These are phyloP conservation scores for Andrena bicolor DNA, from an alignment of 2,888 invertebrate species.

Conservation along the genomic window DNA sequence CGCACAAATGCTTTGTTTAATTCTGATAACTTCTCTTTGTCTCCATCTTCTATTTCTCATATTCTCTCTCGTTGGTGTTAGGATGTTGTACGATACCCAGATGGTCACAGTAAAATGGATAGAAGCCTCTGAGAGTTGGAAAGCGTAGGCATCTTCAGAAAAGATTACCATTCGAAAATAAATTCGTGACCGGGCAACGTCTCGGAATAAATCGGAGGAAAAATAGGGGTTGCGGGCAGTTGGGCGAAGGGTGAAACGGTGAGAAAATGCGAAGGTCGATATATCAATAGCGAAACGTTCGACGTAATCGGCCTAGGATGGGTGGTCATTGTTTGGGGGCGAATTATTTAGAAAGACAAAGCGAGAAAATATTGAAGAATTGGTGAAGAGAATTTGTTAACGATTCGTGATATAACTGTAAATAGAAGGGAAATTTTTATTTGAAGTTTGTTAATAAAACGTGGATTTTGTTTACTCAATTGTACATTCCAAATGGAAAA, in stretches of 20 bases:
- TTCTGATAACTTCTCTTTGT: not conserved
- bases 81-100: not conserved
- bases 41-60: not conserved
- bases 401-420: too few relatives aligned
- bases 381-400: too few relatives aligned
- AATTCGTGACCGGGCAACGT: constrained; percentile 6
- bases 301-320: not conserved
- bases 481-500: too few relatives aligned
- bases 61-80: not conserved
- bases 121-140: not conserved
- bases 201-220: constrained; percentile 6
- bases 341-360: not conserved
- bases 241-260: not conserved
- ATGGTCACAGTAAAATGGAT: not conserved
- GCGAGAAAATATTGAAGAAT: not conserved
- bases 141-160: not conserved
- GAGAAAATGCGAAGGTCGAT: not conserved
- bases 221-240: constrained; percentile 2
- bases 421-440: too few relatives aligned
- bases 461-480: too few relatives aligned
- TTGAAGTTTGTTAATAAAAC: too few relatives aligned
- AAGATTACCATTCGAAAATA: constrained; percentile 16
- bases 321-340: not conserved
- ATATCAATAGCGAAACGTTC: not conserved
- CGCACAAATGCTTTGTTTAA: not conserved